phyloP scores from a whole-genome alignment of 2,797 vertebrate species.

The Chromobotia macracanthus region DNA sequence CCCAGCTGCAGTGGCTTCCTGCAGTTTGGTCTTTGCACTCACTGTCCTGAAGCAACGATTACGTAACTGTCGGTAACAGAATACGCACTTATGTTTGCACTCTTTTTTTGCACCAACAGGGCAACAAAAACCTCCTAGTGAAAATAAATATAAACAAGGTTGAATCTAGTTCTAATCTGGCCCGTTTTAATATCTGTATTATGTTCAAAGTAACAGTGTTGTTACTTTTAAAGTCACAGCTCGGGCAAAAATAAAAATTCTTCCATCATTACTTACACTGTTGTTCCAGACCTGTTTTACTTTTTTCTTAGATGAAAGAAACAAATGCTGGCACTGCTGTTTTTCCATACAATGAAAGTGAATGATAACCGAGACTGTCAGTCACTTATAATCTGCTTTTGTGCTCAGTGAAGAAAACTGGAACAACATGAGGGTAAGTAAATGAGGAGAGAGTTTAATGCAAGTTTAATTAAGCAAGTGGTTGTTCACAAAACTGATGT shows the following conservation, averaged over 20 bases:
- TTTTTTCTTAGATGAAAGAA: neutral
- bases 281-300: neutral
- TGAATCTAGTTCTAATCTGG: neutral
- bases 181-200: neutral
- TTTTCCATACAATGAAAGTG: neutral
- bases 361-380: neutral
- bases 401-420: neutral
- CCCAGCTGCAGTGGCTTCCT: neutral
- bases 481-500: constrained; percentile 17
- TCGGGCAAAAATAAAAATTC: neutral
- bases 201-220: neutral
- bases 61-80: neutral
- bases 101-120: neutral
- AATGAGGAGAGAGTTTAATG: neutral
- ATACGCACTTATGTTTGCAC: neutral
- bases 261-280: neutral
- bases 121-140: neutral
- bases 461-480: constrained; percentile 24
- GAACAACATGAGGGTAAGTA: neutral
- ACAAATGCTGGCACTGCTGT: neutral
- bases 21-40: neutral
- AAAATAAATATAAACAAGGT: neutral
- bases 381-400: neutral
- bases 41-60: neutral
- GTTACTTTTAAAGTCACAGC: neutral